Conservation (phyloP, 1,140 invertebrate genomes). For the Drosophila obscura region DNA sequence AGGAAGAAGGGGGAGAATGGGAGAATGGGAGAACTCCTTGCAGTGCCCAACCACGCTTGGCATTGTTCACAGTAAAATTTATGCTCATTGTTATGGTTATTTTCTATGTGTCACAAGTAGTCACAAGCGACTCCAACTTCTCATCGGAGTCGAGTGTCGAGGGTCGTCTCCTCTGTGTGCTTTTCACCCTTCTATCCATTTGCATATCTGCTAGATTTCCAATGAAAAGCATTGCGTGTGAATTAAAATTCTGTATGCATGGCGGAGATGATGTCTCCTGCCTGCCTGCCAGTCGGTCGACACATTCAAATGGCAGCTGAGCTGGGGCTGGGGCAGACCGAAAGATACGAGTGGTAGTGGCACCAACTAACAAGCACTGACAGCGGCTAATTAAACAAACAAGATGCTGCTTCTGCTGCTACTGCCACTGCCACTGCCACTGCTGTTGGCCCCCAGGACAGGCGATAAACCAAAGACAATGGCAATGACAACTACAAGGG, state of each 20-base stretch:
- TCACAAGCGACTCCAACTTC: too few species aligned
- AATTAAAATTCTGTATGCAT: constrained; percentile 56
- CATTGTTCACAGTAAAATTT: constrained; percentile 14
- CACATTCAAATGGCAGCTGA: constrained; percentile 63
- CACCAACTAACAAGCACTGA: constrained; percentile 65
- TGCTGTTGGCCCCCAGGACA: constrained; percentile 5
- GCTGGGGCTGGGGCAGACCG: neutral
- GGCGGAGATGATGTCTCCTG: constrained; percentile 44
- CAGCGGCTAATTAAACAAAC: constrained; percentile 69
- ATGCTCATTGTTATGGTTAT: constrained; percentile 27
- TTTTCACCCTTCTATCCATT: constrained; percentile 44
- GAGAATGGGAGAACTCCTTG: neutral
- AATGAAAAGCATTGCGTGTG: constrained; percentile 74
- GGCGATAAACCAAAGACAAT: constrained; percentile 25
- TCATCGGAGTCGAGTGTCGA: too few species aligned
- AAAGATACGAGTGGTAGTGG: constrained; percentile 24
- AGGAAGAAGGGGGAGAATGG: neutral
- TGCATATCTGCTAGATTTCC: constrained; percentile 71
- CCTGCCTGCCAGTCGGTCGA: constrained; percentile 3
- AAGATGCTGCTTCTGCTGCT: constrained; percentile 38
- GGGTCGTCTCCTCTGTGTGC: too few species aligned
- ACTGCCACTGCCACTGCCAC: too few species aligned
- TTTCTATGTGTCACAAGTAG: too few species aligned
- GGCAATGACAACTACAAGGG: constrained; percentile 48
- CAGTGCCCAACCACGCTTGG: neutral